Base-by-base conservation (phyloP, 2,113 vertebrate genomes). In the Pholis gunnellus region DNA sequence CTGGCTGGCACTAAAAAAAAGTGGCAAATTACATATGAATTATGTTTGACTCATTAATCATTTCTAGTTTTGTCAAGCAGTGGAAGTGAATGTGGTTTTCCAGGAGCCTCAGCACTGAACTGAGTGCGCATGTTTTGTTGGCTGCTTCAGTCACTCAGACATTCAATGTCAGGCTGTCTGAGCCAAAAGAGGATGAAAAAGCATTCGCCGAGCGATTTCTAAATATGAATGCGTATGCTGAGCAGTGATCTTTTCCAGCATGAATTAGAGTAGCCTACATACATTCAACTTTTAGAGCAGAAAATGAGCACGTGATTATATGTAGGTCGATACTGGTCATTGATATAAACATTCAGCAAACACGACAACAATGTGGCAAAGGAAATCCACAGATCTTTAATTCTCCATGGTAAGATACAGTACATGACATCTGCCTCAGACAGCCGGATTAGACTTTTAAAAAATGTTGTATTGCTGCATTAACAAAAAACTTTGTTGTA, bases 151-250 rank as follows among this genome's bases (percentile, higher is more conserved):
- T n/a, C 34, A 40, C 83, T 83, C 48, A 83, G 67, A 91, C 15
- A 29, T 64, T 80, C 66, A 27, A 25, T 57, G 69, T 81, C 78
- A 70, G 57, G 48, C 68, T 73, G 75, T 7, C 75, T 64, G 69
- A 83, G 78, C 65, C 84, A 88, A 85, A 75, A 81, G 74, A 79
- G 61, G 85, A 81, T 64, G 57, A 57, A 75, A 63, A 79, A 69
- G 77, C 57, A 54, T 81, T 83, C 15, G 36, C 56, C 4, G 18
- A 81, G 79, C 8, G 5, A 57, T 83, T 59, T 81, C 77, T 73
- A 61, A 89, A 86, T 76, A 81, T 74, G 71, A 73, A 81, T 67
- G 61, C 81, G 46, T 50, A 52, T 69, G 64, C 68, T 50, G 66
- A 71, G 57, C 67, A 38, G 36, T 78, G 65, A 63, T 84, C n/a